Evolutionary conservation across 2,797 vertebrate genomes (phyloP).

Genomic region (Eulemur rubriventer): DNA sequence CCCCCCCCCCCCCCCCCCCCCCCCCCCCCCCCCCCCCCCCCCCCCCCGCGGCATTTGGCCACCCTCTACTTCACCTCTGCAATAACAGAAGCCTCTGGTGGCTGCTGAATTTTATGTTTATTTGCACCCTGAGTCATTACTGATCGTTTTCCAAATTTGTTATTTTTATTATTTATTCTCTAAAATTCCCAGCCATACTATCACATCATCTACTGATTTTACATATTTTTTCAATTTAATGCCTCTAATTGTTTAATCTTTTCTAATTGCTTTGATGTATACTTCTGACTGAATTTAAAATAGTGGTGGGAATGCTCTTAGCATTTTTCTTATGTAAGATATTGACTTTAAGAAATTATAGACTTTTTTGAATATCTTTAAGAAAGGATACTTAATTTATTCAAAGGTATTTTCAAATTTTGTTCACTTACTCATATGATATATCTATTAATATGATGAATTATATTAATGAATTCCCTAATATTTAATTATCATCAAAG

Average conservation of each 20-base stretch:
- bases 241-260: neutral
- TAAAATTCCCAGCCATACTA: neutral
- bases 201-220: neutral
- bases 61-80: accelerated
- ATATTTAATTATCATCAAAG: neutral
- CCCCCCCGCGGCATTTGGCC: too few species aligned
- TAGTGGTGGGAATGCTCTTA: neutral
- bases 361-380: neutral
- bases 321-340: neutral
- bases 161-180: neutral
- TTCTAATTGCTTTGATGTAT: neutral
- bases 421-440: neutral
- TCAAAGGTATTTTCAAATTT: neutral
- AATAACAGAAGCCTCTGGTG: neutral
- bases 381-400: neutral
- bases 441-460: too few species aligned
- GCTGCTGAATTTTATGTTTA: neutral
- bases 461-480: neutral
- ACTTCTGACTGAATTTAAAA: neutral
- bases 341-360: neutral
- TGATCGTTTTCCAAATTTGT: neutral
- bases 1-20: too few species aligned
- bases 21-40: too few species aligned
- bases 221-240: neutral
- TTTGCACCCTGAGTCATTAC: neutral